phyloP scores from a whole-genome alignment of 1,140 invertebrate species.

The Pollicipes pollicipes region DNA sequence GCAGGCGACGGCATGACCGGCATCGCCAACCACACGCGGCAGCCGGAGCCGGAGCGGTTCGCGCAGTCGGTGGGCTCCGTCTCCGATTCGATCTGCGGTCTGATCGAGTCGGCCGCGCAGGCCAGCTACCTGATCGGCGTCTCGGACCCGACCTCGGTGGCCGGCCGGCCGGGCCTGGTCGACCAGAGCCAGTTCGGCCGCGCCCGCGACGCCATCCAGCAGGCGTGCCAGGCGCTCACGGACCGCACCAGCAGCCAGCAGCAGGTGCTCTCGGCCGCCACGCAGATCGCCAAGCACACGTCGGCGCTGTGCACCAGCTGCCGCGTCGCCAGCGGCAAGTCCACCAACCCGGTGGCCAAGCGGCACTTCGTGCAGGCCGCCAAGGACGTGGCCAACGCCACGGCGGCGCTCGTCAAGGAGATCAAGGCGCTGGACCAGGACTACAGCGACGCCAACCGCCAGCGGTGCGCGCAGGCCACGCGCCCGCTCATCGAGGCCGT shows the following conservation, averaged over 20 bases:
- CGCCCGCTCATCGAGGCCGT: conserved; percentile 74
- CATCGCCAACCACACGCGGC: conserved; percentile 79
- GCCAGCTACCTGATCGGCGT: conserved; percentile 86
- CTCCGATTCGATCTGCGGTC: conserved; percentile 67
- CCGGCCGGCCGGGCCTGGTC: conserved; percentile 74
- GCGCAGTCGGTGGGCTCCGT: conserved; percentile 66
- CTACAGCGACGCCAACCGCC: conserved; percentile 53
- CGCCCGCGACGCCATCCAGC: conserved; percentile 71
- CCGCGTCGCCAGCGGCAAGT: conserved; percentile 74
- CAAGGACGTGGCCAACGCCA: conserved; percentile 92
- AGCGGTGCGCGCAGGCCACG: conserved; percentile 59
- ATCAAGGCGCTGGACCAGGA: conserved; percentile 80
- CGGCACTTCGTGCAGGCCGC: conserved; percentile 93
- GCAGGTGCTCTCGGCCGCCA: conserved; percentile 73
- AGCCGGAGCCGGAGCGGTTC: conserved; percentile 69
- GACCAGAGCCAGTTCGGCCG: conserved; percentile 77
- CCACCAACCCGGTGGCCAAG: conserved; percentile 80
- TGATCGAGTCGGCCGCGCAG: conserved; percentile 85
- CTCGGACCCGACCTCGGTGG: conserved; percentile 72
- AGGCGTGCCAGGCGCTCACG: conserved; percentile 61
- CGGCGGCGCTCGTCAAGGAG: conserved; percentile 79
- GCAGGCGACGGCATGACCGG: conserved; percentile 71
- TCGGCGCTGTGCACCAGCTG: conserved; percentile 89
- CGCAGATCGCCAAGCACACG: conserved; percentile 88
- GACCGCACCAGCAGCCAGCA: conserved; percentile 61